Conservation (phyloP, 2,888 invertebrate species). For the Leptopterna dolabrata region DNA sequence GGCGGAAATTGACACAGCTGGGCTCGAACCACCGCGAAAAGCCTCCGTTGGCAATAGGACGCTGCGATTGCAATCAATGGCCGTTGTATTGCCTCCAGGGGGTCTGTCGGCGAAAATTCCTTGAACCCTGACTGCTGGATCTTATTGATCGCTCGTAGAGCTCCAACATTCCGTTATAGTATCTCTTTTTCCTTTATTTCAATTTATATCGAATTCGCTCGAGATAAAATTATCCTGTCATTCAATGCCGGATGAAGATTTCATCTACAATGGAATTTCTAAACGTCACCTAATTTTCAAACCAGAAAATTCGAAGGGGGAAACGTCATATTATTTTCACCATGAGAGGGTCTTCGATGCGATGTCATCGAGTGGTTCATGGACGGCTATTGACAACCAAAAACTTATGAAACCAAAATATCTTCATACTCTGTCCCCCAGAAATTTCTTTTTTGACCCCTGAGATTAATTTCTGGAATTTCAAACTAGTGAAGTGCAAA, state of each 20-base stretch:
- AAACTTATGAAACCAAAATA: too few relatives aligned
- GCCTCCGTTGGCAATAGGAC: constrained; percentile 6
- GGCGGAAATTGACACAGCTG: constrained; percentile 48
- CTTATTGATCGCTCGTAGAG: neutral
- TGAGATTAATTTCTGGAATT: too few relatives aligned
- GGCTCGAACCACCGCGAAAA: constrained; percentile 9
- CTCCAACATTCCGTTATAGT: neutral
- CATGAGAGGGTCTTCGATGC: too few relatives aligned
- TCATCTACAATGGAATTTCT: neutral
- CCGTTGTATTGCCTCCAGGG: constrained; percentile 13
- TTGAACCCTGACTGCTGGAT: neutral
- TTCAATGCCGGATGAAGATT: neutral
- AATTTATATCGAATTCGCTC: neutral
- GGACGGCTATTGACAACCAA: too few relatives aligned
- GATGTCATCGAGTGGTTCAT: too few relatives aligned
- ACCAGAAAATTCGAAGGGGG: too few relatives aligned
- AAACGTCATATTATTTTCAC: too few relatives aligned
- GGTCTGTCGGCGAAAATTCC: constrained; percentile 9
- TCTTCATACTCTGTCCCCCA: too few relatives aligned
- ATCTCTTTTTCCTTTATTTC: neutral
- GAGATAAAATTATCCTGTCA: neutral
- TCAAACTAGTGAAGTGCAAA: too few relatives aligned
- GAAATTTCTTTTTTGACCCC: too few relatives aligned
- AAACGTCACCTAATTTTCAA: too few relatives aligned
- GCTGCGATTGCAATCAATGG: constrained; percentile 19